Base-by-base conservation (phyloP, 2,113 vertebrate species). In the Corythaeola cristata region DNA sequence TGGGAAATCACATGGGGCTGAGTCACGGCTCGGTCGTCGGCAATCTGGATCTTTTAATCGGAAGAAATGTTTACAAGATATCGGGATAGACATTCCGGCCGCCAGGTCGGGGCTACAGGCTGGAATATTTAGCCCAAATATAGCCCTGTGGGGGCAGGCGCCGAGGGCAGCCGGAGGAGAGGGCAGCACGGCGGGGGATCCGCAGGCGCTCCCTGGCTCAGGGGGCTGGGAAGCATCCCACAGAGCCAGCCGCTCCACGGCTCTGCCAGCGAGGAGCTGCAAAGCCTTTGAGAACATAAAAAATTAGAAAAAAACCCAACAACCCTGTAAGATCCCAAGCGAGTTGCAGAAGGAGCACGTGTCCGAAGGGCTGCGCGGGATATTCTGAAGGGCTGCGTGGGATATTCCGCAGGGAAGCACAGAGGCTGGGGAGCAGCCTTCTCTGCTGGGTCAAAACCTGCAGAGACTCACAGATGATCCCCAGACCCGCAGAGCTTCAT, bases 81-180 rank as follows among this genome's bases (percentile, higher is more conserved):
- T 45, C 1, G 10, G 89, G 91, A 87, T 3, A 95, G 89, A 76
- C 89, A 41, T 91, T 73, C 66, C 69, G 63, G 8, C 76, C 49
- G 53, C 60, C 95, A 76, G 84, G 66, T 3, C 69, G 63, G 39
- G 50, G 50, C 28, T 88, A 55, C 4, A 50, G 78, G 71, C 39
- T 76, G 69, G 77, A 69, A 93, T 82, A 75, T 75, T 91, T 30
- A 91, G 47, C 62, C 62, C 88, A 93, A 95, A 92, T 87, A 85
- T 41, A 91, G 73, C 9, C 47, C 30, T 63, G 64, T 0, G 22
- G 78, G 80, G 81, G 71, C 85, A 81, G 53, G 73, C 2, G 0
- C 1, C 16, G 69, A 63, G 37, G 71, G 85, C n/a, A 18, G 60
- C 71, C 18, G 35, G 58, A 80, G 62, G 33, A 84, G 41, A 33